These are phyloP conservation scores for Ammodytes marinus DNA, from an alignment of 2,113 vertebrate genomes.

Conservation along the genomic window DNA sequence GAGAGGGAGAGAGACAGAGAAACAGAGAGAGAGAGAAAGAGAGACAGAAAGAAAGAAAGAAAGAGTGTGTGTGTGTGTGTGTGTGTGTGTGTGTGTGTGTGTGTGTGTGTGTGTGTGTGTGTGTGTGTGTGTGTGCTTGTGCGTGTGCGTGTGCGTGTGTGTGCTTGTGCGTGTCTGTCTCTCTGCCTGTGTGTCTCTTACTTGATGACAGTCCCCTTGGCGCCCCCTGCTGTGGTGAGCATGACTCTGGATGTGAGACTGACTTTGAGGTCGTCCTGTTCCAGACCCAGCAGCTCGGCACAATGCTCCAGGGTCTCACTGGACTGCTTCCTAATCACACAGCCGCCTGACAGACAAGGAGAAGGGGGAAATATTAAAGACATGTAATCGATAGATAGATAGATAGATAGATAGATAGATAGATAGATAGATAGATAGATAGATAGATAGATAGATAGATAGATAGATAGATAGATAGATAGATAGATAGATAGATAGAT, in stretches of 20 bases:
- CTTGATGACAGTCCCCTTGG: constrained; percentile 98
- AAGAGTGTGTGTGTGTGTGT: neutral
- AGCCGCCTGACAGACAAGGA: constrained; percentile 88
- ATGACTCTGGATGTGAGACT: constrained; percentile 97
- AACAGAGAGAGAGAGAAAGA: no score
- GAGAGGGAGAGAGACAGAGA: no score
- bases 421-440: neutral
- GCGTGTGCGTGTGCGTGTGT: constrained; percentile 1
- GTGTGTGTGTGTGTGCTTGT: neutral
- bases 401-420: no score
- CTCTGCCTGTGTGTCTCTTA: constrained; percentile 87
- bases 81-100: constrained; percentile 8
- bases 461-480: no score
- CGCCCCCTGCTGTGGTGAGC: constrained; percentile 97
- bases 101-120: neutral
- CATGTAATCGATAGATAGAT: neutral
- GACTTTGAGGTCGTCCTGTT: constrained; percentile 91
- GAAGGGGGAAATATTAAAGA: neutral
- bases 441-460: no score
- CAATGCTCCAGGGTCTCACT: constrained; percentile 88
- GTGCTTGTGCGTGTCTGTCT: no score
- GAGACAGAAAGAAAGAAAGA: neutral
- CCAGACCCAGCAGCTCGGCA: constrained; percentile 93
- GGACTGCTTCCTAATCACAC: constrained; percentile 90
- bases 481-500: no score